These are phyloP conservation scores for Conchocele bisecta DNA, from an alignment of 2,888 invertebrate species.

Conservation along the genomic window DNA sequence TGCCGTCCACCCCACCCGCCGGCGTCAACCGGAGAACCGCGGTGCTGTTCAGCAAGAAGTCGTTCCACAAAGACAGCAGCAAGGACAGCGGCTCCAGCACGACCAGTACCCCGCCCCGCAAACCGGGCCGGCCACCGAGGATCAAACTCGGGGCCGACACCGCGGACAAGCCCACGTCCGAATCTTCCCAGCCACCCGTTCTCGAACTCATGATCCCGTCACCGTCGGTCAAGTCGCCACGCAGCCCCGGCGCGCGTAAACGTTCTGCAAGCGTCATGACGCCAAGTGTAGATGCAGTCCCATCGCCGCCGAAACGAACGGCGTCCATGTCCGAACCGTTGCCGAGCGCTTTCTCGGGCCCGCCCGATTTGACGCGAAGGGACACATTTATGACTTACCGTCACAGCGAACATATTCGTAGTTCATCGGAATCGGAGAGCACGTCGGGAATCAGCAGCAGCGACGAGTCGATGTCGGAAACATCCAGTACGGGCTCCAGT, in stretches of 20 bases:
- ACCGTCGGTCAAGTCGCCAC: constrained; percentile 58
- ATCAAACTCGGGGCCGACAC: constrained; percentile 45
- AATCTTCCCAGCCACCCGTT: constrained; percentile 65
- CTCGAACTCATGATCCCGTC: constrained; percentile 65
- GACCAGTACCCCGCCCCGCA: constrained; percentile 59
- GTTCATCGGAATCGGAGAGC: constrained; percentile 78
- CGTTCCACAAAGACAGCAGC: constrained; percentile 59
- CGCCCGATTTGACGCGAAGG: constrained; percentile 67
- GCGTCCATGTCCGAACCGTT: constrained; percentile 68
- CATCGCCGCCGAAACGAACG: constrained; percentile 74
- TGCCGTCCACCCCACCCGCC: constrained; percentile 81
- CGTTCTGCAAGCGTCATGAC: constrained; percentile 72
- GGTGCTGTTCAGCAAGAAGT: constrained; percentile 90
- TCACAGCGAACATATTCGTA: constrained; percentile 67
- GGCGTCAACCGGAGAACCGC: constrained; percentile 89
- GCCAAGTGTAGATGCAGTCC: constrained; percentile 53
- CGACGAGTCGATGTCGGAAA: constrained; percentile 76
- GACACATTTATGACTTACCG: constrained; percentile 85
- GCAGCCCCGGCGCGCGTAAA: constrained; percentile 70
- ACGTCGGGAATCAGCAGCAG: constrained; percentile 78
- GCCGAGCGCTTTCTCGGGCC: constrained; percentile 61
- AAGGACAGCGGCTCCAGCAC: constrained; percentile 52
- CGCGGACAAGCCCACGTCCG: constrained; percentile 47
- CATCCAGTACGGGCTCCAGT: constrained; percentile 72
- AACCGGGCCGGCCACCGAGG: constrained; percentile 69